A percentile compares a stretch with the other conserved stretches of the same genome.
phyloP scores from a whole-genome alignment of 2,888 invertebrate genomes.

The Philereme vetulata region DNA sequence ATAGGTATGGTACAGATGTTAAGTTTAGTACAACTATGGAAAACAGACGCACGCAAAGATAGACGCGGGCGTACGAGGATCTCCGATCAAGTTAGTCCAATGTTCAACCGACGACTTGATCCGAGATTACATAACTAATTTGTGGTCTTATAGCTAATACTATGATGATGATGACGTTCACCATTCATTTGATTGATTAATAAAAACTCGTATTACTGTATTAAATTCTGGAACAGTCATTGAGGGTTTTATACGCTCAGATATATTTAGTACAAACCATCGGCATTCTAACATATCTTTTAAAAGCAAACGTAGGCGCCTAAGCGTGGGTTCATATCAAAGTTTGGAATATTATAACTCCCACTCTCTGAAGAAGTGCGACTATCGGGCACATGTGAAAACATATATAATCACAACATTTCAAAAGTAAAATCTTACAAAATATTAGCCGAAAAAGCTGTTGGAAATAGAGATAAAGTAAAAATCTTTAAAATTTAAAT shows the following conservation, averaged over 20 bases:
- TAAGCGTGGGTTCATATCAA: slow-evolving; percentile 52
- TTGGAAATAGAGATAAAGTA: slow-evolving; percentile 5
- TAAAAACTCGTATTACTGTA: too few relatives aligned
- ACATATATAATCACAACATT: slow-evolving; percentile 24
- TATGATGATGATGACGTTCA: too few relatives aligned
- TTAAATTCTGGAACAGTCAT: slow-evolving; percentile 5
- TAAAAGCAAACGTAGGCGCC: slow-evolving; percentile 40
- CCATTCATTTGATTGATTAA: too few relatives aligned
- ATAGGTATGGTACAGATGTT: too few relatives aligned
- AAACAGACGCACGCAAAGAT: too few relatives aligned
- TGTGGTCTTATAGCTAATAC: too few relatives aligned
- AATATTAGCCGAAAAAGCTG: neutral
- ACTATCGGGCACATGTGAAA: slow-evolving; percentile 33
- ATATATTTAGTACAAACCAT: slow-evolving; percentile 13
- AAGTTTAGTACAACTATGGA: too few relatives aligned
- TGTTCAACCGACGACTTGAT: too few relatives aligned
- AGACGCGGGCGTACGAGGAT: too few relatives aligned
- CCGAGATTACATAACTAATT: too few relatives aligned
- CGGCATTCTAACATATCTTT: slow-evolving; percentile 10
- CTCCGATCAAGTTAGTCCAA: too few relatives aligned
- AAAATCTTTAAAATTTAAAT: slow-evolving; percentile 16
- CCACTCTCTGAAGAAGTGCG: slow-evolving; percentile 33
- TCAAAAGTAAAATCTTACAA: slow-evolving; percentile 18
- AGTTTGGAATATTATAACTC: slow-evolving; percentile 38
- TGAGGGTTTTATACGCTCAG: slow-evolving; percentile 2